phyloP scores from a whole-genome alignment of 2,113 vertebrate species.

The Vanacampus margaritifer region DNA sequence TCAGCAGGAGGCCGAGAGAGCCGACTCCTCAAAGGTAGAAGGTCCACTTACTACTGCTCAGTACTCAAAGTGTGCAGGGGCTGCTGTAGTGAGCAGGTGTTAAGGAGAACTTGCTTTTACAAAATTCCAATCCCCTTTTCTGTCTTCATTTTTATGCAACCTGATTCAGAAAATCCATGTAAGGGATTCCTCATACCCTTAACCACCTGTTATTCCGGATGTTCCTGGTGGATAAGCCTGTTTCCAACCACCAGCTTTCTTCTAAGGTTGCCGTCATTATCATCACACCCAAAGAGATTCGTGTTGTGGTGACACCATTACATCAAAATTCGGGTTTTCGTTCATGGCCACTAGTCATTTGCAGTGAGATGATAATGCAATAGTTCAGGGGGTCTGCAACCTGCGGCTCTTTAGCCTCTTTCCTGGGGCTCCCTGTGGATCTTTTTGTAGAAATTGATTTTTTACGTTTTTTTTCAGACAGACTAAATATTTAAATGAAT shows the following conservation, averaged over 20 bases:
- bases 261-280: background rate
- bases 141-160: background rate
- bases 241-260: background rate
- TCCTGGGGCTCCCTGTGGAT: too few species aligned
- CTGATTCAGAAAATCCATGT: background rate
- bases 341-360: background rate
- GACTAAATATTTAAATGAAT: too few species aligned
- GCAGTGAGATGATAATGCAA: background rate
- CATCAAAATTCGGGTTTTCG: background rate
- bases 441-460: too few species aligned
- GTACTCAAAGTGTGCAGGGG: constrained; percentile 43
- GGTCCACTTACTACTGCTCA: constrained; percentile 35
- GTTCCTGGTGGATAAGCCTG: background rate
- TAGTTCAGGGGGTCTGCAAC: too few species aligned
- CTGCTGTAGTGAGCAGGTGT: constrained; percentile 21
- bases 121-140: background rate
- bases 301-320: background rate
- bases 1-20: constrained; percentile 42
- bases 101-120: constrained; percentile 10
- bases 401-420: too few species aligned
- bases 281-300: background rate
- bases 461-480: too few species aligned
- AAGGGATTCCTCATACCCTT: background rate
- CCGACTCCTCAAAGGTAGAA: constrained; percentile 39
- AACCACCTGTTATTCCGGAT: background rate